phyloP scores from a whole-genome alignment of 2,888 invertebrate species.

The Merodon equestris region DNA sequence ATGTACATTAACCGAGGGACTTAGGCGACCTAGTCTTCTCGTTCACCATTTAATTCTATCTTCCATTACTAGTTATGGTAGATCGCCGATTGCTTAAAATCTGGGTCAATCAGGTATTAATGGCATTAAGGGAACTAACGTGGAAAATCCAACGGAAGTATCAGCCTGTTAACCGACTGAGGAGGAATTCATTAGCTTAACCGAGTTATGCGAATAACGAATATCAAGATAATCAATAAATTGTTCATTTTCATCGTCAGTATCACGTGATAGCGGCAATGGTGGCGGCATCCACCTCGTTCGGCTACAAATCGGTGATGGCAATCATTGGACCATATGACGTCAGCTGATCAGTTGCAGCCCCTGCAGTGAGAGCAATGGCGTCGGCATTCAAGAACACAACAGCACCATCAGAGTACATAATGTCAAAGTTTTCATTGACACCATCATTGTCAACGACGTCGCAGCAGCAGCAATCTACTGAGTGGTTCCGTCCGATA shows the following conservation, averaged over 20 bases:
- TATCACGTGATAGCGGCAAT: slow-evolving; percentile 79
- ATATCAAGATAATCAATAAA: slow-evolving; percentile 46
- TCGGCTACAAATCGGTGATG: slow-evolving; percentile 78
- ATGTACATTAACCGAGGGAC: slow-evolving; percentile 98
- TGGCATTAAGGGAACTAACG: slow-evolving; percentile 92
- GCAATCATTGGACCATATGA: slow-evolving; percentile 78
- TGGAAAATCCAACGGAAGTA: slow-evolving; percentile 90
- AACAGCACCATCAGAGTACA: slow-evolving; percentile 73
- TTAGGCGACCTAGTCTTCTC: slow-evolving; percentile 97
- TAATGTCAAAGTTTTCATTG: slow-evolving; percentile 78
- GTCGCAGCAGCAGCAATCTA: slow-evolving; percentile 75
- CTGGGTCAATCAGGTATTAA: slow-evolving; percentile 93
- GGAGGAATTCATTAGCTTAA: slow-evolving; percentile 44
- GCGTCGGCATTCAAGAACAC: slow-evolving; percentile 70
- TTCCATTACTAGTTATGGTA: slow-evolving; percentile 98
- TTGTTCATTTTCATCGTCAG: slow-evolving; percentile 71
- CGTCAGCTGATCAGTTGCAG: slow-evolving; percentile 79
- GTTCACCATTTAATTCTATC: slow-evolving; percentile 97
- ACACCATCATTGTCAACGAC: slow-evolving; percentile 76
- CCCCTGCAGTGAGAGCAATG: slow-evolving; percentile 77
- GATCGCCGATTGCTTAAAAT: slow-evolving; percentile 92
- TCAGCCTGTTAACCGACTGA: slow-evolving; percentile 80
- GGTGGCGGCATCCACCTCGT: slow-evolving; percentile 78
- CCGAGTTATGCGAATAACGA: slow-evolving; percentile 32
- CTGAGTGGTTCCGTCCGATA: slow-evolving; percentile 70